Evolutionary conservation across 2,888 invertebrate species (phyloP).

Genomic region (Harpalus rufipes): DNA sequence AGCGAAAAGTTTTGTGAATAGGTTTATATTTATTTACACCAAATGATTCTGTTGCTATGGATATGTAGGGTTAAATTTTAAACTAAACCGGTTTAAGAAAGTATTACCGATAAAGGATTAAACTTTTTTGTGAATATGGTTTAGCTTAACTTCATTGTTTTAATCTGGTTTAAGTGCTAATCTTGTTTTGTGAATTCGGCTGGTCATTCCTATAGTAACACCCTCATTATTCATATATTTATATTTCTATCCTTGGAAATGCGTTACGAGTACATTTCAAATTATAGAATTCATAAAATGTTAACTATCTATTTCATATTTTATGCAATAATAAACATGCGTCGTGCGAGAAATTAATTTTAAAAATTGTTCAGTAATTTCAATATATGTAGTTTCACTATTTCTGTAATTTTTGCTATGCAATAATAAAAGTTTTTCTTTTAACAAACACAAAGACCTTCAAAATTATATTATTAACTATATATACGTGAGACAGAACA

Average conservation of each 20-base stretch:
- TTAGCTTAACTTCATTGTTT: too few relatives aligned
- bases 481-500: constrained; percentile 5
- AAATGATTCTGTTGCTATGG: too few relatives aligned
- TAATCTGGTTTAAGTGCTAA: too few relatives aligned
- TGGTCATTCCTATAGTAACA: constrained; percentile 9
- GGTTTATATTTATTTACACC: too few relatives aligned
- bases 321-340: background rate
- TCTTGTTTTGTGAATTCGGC: too few relatives aligned
- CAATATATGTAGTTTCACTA: constrained; percentile 24
- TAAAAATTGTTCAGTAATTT: constrained; percentile 3
- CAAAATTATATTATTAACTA: constrained; percentile 4
- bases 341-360: background rate
- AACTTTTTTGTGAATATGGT: too few relatives aligned
- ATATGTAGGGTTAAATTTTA: too few relatives aligned
- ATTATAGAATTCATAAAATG: background rate
- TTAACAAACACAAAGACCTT: background rate
- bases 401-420: constrained; percentile 17
- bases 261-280: background rate
- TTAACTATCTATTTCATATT: background rate
- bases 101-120: too few relatives aligned
- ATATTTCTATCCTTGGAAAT: constrained; percentile 25
- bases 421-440: constrained; percentile 21
- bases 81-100: too few relatives aligned
- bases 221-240: constrained; percentile 16
- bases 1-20: too few relatives aligned